Base-by-base conservation (phyloP, 2,113 vertebrate genomes). In the Mustela lutreola region DNA sequence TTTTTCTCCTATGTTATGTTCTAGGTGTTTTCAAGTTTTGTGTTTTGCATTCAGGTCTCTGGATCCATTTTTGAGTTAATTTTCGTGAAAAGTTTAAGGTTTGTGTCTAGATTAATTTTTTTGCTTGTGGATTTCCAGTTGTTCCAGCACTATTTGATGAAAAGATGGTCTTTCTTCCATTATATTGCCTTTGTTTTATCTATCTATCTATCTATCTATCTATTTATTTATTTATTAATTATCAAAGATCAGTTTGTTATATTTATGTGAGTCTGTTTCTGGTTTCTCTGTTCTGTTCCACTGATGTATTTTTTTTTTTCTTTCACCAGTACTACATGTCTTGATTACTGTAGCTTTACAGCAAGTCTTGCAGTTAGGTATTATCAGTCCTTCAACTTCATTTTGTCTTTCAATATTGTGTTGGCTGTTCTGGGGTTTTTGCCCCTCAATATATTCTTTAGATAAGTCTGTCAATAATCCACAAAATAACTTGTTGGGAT, bases 401-500 rank as follows among this genome's bases (percentile, higher is more conserved):
- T 76, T 76, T 21, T 45, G 73, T 60, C 12, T 7, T 82, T 78
- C 14, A 89, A n/a, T 60, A 48, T 62, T 63, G 56, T 89, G 56
- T 63, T 48, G 71, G 88, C 31, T 89, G 5, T 67, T n/a, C 42
- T 90, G 71, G 19, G 14, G 45, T 33, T n/a, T 90, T 79, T 79
- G 73, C 58, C 15, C 45, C 73, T 28, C 58, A 15, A 1, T 63
- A 62, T 76, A 26, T 48, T 50, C 39, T 90, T 65, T 50, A 45
- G 22, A 90, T 90, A 31, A 90, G 42, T 79, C 63, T 90, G 58
- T 90, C n/a, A 33, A 26, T 33, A 15, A 90, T 63, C 4, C 58
- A 90, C 73, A 78, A 36, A 90, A 90, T 50, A 63, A 62, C 78
- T 56, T 80, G 33, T 63, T 89, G 39, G 58, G 88, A 79, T 90